These are phyloP conservation scores for Aleiodes alternator DNA, from an alignment of 2,888 invertebrate species.

Conservation along the genomic window DNA sequence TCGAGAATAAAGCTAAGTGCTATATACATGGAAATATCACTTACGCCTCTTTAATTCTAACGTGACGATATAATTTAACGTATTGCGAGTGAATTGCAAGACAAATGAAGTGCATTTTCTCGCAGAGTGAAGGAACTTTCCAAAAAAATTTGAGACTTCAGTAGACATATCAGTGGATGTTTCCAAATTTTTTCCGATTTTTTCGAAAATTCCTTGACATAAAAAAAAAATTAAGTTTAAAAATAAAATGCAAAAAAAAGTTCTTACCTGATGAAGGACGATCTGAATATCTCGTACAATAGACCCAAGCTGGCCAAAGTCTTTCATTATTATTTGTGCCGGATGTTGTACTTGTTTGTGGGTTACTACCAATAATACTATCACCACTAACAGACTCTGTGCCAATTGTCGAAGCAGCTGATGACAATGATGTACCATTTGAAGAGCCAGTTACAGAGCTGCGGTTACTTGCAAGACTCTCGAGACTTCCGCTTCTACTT, in stretches of 20 bases:
- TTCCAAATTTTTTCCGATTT: too few species aligned
- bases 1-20: neutral
- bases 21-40: too few species aligned
- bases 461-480: constrained; percentile 72
- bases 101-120: too few species aligned
- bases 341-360: constrained; percentile 45
- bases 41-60: too few species aligned
- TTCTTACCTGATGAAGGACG: constrained; percentile 91
- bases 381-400: constrained; percentile 67
- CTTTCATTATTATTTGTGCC: constrained; percentile 70
- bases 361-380: constrained; percentile 62
- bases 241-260: neutral
- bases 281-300: constrained; percentile 96
- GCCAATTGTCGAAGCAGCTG: constrained; percentile 63
- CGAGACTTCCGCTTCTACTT: constrained; percentile 72
- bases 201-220: too few species aligned
- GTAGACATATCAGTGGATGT: too few species aligned
- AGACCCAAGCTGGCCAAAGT: constrained; percentile 98
- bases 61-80: too few species aligned
- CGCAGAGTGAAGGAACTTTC: too few species aligned
- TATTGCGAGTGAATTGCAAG: too few species aligned
- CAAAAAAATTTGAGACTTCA: too few species aligned
- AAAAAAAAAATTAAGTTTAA: too few species aligned
- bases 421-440: constrained; percentile 69
- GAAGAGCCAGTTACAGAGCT: constrained; percentile 71